phyloP scores from a whole-genome alignment of 2,113 vertebrate genomes.

The Athene cunicularia region DNA sequence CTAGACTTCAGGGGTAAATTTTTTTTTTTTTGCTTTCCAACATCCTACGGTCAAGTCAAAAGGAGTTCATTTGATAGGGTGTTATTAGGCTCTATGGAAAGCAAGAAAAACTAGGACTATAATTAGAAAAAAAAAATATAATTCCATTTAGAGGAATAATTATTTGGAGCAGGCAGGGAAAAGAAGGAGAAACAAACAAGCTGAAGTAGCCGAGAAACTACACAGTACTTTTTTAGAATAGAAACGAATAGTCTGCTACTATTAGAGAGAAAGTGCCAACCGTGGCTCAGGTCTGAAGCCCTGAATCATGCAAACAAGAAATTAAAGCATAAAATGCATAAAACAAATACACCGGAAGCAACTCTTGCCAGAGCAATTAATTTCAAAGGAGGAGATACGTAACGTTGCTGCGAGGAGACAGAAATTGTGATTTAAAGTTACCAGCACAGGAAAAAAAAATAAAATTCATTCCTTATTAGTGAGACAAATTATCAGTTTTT shows the following conservation, averaged over 20 bases:
- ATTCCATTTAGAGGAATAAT: neutral
- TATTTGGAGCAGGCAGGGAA: neutral
- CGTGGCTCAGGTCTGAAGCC: neutral
- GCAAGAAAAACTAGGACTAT: neutral
- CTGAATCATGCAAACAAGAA: rapidly evolving
- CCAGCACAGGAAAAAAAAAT: neutral
- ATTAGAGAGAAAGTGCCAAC: neutral
- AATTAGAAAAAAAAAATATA: slow-evolving; percentile 1
- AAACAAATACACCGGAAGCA: neutral
- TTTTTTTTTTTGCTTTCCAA: neutral
- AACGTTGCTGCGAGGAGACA: neutral
- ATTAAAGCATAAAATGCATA: neutral
- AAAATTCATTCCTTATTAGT: neutral
- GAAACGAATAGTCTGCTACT: neutral
- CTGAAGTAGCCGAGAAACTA: neutral
- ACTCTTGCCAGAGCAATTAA: neutral
- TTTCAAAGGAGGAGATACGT: neutral
- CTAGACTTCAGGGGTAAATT: neutral
- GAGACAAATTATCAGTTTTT: neutral
- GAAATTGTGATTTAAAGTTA: neutral
- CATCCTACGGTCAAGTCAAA: slow-evolving; percentile 26
- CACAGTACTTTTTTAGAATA: neutral
- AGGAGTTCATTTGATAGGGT: neutral
- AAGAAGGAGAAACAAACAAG: neutral
- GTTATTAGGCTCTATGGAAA: neutral